Evolutionary conservation across 2,797 vertebrate genomes (phyloP).

Genomic region (Tapera naevia): DNA sequence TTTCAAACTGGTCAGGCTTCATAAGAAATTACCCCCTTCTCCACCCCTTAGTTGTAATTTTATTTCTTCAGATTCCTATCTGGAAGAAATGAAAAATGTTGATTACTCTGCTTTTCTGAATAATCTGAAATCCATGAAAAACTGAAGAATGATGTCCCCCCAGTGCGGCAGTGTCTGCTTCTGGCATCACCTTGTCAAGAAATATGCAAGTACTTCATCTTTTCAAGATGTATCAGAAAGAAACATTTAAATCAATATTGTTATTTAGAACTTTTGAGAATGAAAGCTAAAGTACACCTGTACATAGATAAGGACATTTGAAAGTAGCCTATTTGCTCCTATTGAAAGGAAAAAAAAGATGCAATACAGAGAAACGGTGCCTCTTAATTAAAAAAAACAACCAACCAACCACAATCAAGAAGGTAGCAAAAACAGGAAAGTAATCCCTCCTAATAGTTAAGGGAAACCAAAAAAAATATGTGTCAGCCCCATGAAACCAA

Average conservation of each 20-base stretch:
- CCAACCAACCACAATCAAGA: background rate
- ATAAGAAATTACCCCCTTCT: background rate
- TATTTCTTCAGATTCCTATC: background rate
- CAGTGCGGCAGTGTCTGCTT: background rate
- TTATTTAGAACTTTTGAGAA: background rate
- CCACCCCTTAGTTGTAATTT: background rate
- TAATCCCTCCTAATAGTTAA: background rate
- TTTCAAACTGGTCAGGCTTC: background rate
- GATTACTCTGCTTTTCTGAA: background rate
- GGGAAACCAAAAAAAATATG: background rate
- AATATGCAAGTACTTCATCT: background rate
- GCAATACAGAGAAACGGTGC: background rate
- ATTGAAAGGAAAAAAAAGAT: background rate
- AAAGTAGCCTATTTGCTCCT: background rate
- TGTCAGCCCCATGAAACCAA: background rate
- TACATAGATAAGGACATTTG: background rate
- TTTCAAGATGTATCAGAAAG: background rate
- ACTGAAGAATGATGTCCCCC: fast-evolving
- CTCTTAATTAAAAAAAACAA: background rate
- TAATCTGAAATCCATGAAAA: background rate
- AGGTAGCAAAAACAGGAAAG: background rate
- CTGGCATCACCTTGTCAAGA: background rate
- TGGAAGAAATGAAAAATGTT: background rate
- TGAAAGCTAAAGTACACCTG: background rate
- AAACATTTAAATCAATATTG: background rate